Evolutionary conservation across 2,888 invertebrate species (phyloP), one percentile per base, ranked within the genome.

Genomic region (Neuroscelio doddi): DNA sequence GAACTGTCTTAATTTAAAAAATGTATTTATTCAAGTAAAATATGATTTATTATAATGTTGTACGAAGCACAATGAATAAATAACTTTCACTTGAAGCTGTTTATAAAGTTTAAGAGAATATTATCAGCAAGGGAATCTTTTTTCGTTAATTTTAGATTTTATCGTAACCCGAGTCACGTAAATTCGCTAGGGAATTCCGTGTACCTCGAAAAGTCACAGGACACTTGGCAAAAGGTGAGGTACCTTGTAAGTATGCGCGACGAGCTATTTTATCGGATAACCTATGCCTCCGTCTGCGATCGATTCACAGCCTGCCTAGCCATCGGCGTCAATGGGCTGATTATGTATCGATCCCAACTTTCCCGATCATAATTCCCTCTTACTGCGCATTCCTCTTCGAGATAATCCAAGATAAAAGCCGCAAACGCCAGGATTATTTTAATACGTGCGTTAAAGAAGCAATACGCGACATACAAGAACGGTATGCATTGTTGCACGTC

Each of bases 311-410:
- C 9, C 7, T 30, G n/a, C 4, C 30, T n/a, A n/a, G n/a, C n/a
- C n/a, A n/a, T n/a, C n/a, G n/a, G n/a, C 9, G 17, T 39, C 39
- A 39, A 39, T 39, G 17, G 3, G n/a, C 10, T 12, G 10, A 34
- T 34, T 34, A 34, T 12, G 10, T n/a, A 5, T 34, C 34, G 34
- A 12, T 3, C 4, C n/a, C 24, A 26, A 26, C 24, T 41, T 26
- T 41, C 10, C 24, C 26, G 12, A 41, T 41, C 41, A 26, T 41
- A 41, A 41, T 41, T 41, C 14, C 4, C 14, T 30, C n/a, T n/a
- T 46, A 41, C 42, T 30, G 26, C 46, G 41, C 56, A 61, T 53
- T 50, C 51, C 46, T 41, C 45, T 42, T 36, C 39, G 15, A 47
- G 47, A 52, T 56, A 47, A 49, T 3, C 10, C 10, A 12, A 12